Base-by-base conservation (phyloP, 2,113 vertebrate species). In the Carassius auratus region DNA sequence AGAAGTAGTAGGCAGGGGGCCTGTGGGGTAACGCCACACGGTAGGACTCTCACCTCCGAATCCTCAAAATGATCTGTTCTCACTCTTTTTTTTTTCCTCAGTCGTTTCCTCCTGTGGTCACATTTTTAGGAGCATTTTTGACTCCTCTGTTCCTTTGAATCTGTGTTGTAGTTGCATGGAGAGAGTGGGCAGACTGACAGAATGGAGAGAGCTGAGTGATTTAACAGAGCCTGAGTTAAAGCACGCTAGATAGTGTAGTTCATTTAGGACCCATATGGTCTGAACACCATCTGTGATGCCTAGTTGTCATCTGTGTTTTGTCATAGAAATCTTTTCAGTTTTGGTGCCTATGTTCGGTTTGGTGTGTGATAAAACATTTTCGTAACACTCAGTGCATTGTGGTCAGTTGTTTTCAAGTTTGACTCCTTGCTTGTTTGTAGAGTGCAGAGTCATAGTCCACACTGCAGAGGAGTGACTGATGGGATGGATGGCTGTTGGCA, bases 1-100 rank as follows among this genome's bases (percentile, higher is more conserved):
- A 61, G 23, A 88, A 79, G 66, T 86, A 83, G 78, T 89, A 89
- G 81, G 36, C 87, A 84, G 83, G 86, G 71, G 86, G 69, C 84
- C 81, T 83, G 68, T 86, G 84, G 88, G 84, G 84, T 81, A 38
- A 85, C 73, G n/a, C 73, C 83, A 75, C 87, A 93, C 90, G 92
- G 92, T 93, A 93, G 93, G 92, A 92, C 89, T 73, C 90, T 91
- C 88, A 81, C 81, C 62, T 87, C 80, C 79, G 77, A 45, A 77
- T 89, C 81, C 89, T 90, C 84, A 88, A 87, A 92, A 89, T 64
- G 38, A 85, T 85, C 86, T 61, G 50, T 85, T 81, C 52, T 84
- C 87, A 79, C 45, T 80, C 66, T 36, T 84, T 84, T 84, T 87
- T 76, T 71, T 30, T 30, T 26, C 26, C 78, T 81, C 33, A 64